phyloP scores from a whole-genome alignment of 2,888 invertebrate genomes.

The Artemia sinica region DNA sequence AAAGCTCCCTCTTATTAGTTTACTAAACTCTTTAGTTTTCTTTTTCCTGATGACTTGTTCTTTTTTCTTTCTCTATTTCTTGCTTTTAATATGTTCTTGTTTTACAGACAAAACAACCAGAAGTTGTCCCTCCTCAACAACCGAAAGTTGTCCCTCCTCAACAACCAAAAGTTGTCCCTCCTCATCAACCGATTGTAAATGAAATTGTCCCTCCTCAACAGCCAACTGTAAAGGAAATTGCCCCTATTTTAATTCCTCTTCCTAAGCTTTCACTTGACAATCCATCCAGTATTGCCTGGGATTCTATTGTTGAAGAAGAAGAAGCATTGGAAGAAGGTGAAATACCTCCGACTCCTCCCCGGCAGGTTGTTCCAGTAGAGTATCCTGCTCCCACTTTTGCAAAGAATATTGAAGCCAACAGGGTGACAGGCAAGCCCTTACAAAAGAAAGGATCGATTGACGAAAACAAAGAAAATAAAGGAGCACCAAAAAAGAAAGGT shows the following conservation, averaged over 20 bases:
- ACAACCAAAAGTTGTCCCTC: too few relatives aligned
- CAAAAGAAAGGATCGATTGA: not conserved
- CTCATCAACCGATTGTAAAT: too few relatives aligned
- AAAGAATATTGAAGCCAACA: not conserved
- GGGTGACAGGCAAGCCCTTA: not conserved
- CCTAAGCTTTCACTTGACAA: constrained; percentile 6
- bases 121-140: too few relatives aligned
- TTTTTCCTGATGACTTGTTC: too few relatives aligned
- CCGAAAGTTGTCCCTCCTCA: too few relatives aligned
- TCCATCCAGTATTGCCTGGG: constrained; percentile 5
- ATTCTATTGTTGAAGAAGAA: constrained; percentile 10
- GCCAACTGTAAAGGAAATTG: not conserved
- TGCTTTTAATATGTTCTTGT: too few relatives aligned
- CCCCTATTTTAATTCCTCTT: not conserved
- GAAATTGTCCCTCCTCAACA: not conserved
- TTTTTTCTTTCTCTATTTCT: too few relatives aligned
- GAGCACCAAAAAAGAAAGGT: not conserved
- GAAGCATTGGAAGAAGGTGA: constrained; percentile 13
- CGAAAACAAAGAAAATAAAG: constrained; percentile 6
- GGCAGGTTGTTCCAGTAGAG: not conserved
- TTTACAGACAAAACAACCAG: too few relatives aligned
- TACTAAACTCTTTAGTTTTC: too few relatives aligned
- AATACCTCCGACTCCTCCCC: constrained; percentile 13
- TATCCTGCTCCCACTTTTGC: not conserved
- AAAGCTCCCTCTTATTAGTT: too few relatives aligned